Evolutionary conservation across 37 sponge, comb jelly and placozoan species (phyloP), one percentile per base, ranked within the genome.

Genomic region (Halichondria panicea): DNA sequence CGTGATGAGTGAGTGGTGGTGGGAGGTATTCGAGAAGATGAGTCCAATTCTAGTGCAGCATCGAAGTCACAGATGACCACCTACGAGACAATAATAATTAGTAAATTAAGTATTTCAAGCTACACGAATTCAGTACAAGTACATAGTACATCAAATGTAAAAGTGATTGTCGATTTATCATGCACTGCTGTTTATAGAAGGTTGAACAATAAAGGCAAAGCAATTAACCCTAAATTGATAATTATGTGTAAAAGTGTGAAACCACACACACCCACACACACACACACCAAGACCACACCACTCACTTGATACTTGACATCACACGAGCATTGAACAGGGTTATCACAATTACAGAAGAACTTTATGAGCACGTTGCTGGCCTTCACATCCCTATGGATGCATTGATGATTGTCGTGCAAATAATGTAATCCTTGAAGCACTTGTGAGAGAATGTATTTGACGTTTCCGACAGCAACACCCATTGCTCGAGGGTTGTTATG

Each of bases 21-120:
- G 3, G 45, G n/a, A n/a, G n/a, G n/a, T n/a, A n/a, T n/a, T n/a
- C n/a, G n/a, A n/a, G n/a, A n/a, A n/a, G n/a, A n/a, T n/a, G n/a
- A n/a, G 44, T 76, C 84, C 41, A 84, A 38, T 36, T 76, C 54
- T 43, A 85, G 33, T n/a, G 79, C 72, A 11, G 72, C 71, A 36
- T 85, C 79, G 31, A 72, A 85, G 43, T 85, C 86, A 21, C 43
- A 30, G 0, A 85, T 63, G 40, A 39, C 1, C 54, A 85, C 86
- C 19, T n/a, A n/a, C n/a, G n/a, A n/a, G n/a, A n/a, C n/a, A n/a
- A n/a, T n/a, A n/a, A n/a, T n/a, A n/a, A n/a, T n/a, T n/a, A n/a
- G n/a, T n/a, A n/a, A n/a, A n/a, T n/a, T n/a, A n/a, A n/a, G n/a
- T n/a, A n/a, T n/a, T n/a, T n/a, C n/a, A n/a, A n/a, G n/a, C n/a